A percentile compares a stretch with the other conserved stretches of the same genome.
These are phyloP conservation scores for Morus bassanus DNA, from an alignment of 2,797 vertebrate genomes.

Conservation along the genomic window DNA sequence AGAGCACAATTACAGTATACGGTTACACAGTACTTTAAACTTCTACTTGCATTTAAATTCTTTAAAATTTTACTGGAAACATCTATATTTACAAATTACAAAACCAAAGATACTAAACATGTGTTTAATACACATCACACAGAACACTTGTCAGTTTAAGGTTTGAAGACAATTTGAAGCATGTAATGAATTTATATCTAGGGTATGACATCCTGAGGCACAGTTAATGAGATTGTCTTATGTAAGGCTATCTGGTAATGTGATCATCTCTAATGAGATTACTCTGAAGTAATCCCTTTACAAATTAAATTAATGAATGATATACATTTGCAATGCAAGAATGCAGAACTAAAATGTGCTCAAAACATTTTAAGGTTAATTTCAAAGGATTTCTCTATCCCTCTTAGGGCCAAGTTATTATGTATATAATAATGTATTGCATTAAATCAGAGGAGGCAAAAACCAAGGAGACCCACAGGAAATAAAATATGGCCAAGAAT, in stretches of 20 bases:
- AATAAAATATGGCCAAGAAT: neutral
- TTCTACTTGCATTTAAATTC: neutral
- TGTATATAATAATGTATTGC: neutral
- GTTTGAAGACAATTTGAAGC: neutral
- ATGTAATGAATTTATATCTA: conserved; percentile 56
- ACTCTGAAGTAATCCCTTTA: conserved; percentile 59
- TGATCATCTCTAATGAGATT: conserved; percentile 62
- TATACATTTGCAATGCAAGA: conserved; percentile 24
- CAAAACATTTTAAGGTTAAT: conserved; percentile 15
- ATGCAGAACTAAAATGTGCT: conserved; percentile 2
- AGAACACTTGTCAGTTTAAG: conserved; percentile 34
- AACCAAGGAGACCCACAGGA: neutral
- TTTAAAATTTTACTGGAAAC: neutral
- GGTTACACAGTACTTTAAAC: neutral
- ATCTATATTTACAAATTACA: neutral
- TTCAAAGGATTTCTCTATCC: neutral
- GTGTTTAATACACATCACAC: neutral
- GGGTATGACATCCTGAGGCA: conserved; percentile 45
- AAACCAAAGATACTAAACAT: neutral
- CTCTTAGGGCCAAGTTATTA: neutral
- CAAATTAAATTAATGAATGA: conserved; percentile 69
- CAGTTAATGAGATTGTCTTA: conserved; percentile 70
- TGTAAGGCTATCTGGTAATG: conserved; percentile 65
- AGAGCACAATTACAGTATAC: neutral
- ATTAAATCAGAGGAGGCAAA: neutral